Base-by-base conservation (phyloP, 2,797 vertebrate species). In the Falco columbarius region DNA sequence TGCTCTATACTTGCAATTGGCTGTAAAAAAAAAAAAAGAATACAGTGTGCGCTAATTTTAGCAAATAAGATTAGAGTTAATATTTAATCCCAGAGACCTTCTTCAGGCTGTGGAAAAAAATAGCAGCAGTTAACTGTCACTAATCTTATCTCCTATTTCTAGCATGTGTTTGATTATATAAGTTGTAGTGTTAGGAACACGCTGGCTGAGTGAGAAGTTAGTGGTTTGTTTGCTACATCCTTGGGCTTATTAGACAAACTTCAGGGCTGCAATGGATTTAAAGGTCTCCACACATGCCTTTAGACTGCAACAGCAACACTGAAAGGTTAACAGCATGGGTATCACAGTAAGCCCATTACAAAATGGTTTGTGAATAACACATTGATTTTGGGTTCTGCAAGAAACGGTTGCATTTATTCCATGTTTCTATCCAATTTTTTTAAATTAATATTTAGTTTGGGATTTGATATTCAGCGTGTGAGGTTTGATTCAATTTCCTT, bases 61-160 rank as follows among this genome's bases (percentile, higher is more conserved):
- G 92, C 74, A 97, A 97, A 96, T 96, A 95, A 97, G 95, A 97
- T 98, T 96, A 96, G 86, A 97, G 95, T 90, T 95, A 70, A 91
- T 95, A 90, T 95, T 86, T 97, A 96, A 94, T 96, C 72, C 73
- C 74, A 91, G 83, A 97, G 90, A 94, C 89, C 87, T 94, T 96
- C 90, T 93, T 97, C 73, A 86, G 85, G 71, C 90, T 94, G 42
- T 61, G 51, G 56, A 29, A 74, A 85, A 85, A 97, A 89, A 81
- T 86, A 94, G 90, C 77, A 92, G 83, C 95, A 93, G 86, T 90
- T 95, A 96, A 91, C 92, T 95, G 90, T 96, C 97, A 81, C 85
- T 95, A 93, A 89, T 82, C 86, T 93, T 97, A 83, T 95, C 96
- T 96, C 92, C 56, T 90, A 65, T 97, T 97, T 96, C 93, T 91